Evolutionary conservation across 2,113 vertebrate genomes (phyloP).

Genomic region (Tauraco erythrolophus): DNA sequence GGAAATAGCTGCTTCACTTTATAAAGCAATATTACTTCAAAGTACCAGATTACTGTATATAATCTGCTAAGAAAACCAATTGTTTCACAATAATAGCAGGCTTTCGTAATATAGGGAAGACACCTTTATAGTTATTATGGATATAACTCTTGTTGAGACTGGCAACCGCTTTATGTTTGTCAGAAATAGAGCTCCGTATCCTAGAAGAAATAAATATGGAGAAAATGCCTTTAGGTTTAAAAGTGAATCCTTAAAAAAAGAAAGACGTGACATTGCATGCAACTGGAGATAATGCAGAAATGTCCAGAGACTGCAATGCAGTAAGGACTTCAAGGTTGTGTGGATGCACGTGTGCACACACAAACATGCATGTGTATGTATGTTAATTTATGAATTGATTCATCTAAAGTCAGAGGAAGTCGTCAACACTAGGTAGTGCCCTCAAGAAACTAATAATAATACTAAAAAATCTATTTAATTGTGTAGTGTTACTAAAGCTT

Average conservation of each 20-base stretch:
- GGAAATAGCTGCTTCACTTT: not conserved
- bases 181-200: not conserved
- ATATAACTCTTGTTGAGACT: not conserved
- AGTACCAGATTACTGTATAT: not conserved
- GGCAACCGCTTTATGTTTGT: not conserved
- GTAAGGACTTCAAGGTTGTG: not conserved
- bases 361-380: not conserved
- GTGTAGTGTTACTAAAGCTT: not conserved
- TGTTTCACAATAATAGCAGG: not conserved
- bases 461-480: not conserved
- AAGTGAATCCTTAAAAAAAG: not conserved
- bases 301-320: not conserved
- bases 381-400: not conserved
- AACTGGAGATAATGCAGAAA: not conserved
- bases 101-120: not conserved
- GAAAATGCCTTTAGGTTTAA: not conserved
- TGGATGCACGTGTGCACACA: rapidly evolving
- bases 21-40: not conserved
- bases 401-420: not conserved
- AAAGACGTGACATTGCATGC: not conserved
- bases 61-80: not conserved
- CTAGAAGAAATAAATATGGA: not conserved
- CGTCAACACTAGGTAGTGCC: not conserved
- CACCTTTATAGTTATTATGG: not conserved
- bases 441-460: not conserved